Evolutionary conservation across 1,140 invertebrate species (phyloP).

Genomic region (Temnothorax longispinosus): DNA sequence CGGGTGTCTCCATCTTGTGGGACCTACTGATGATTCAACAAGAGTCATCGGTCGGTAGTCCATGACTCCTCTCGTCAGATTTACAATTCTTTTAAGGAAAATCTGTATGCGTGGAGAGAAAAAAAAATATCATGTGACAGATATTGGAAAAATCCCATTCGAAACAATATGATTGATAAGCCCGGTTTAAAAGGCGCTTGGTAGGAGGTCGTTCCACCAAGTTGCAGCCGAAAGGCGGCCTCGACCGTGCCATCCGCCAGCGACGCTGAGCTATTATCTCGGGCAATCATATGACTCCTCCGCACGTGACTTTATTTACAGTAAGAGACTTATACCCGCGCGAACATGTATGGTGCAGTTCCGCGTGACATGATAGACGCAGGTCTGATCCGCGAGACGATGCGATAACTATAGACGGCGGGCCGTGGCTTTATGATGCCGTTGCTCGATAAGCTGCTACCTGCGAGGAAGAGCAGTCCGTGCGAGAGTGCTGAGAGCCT

Average conservation of each 20-base stretch:
- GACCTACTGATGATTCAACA: conserved; percentile 25
- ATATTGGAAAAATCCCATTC: not conserved
- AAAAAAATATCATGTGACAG: not conserved
- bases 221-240: not conserved
- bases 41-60: not conserved
- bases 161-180: not conserved
- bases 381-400: conserved; percentile 70
- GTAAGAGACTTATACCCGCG: conserved; percentile 76
- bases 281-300: conserved; percentile 86
- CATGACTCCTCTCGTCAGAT: not conserved
- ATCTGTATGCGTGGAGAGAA: not conserved
- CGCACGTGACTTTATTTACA: conserved; percentile 88
- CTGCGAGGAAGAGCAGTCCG: conserved; percentile 77
- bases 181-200: not conserved
- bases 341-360: conserved; percentile 80
- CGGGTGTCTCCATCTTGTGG: conserved; percentile 38
- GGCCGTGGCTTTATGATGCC: conserved; percentile 82
- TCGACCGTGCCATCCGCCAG: conserved; percentile 10
- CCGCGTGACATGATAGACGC: conserved; percentile 81
- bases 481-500: conserved; percentile 67
- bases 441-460: conserved; percentile 85
- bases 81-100: not conserved
- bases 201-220: not conserved
- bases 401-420: conserved; percentile 74
- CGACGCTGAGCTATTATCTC: conserved; percentile 74